Base-by-base conservation (phyloP, 1,140 invertebrate species). In the Aphelenchoides fujianensis region DNA sequence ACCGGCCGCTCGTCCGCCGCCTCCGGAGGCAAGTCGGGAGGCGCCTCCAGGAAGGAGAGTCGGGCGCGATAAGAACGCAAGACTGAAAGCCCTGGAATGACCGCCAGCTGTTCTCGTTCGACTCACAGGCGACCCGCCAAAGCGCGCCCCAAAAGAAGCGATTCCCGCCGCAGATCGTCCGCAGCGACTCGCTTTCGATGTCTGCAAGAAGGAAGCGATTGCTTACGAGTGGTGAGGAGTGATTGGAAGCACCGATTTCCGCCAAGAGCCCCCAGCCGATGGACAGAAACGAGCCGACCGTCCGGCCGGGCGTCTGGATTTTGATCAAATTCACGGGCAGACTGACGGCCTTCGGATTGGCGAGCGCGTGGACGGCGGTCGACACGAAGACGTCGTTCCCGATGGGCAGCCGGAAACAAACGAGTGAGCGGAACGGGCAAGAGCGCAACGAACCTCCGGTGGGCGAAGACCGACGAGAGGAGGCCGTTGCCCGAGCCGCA, bases 251-350 rank as follows among this genome's bases (percentile, higher is more conserved):
- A 79, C 77, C 78, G 53, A 79, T 79, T 69, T 79, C 78, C 28
- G 78, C 74, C 78, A 79, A 74, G 2, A 79, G 62, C 12, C 74
- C 78, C 78, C 78, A 79, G 5, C 78, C 78, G 28, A 79, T 55
- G 16, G 76, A 79, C 27, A 79, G 59, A 63, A 79, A 79, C n/a
- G 77, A 55, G 0, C 63, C 70, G 9, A 72, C 64, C 12, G 79
- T 59, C 9, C 37, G 1, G 3, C 48, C 69, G 9, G 34, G 34
- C 1, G 78, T 78, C 69, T 80, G 55, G 2, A 77, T 68, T 5
- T 76, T 66, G 19, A 78, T 66, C 62, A 80, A 68, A 31, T 72
- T 78, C 0, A 79, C 72, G 3, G 63, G 41, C 35, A 66, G 23
- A 1, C 74, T 67, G 3, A 27, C 48, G 5, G 75, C 36, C 2